Evolutionary conservation across 2,797 vertebrate genomes (phyloP).

Genomic region (Phrynocephalus guinanensis): DNA sequence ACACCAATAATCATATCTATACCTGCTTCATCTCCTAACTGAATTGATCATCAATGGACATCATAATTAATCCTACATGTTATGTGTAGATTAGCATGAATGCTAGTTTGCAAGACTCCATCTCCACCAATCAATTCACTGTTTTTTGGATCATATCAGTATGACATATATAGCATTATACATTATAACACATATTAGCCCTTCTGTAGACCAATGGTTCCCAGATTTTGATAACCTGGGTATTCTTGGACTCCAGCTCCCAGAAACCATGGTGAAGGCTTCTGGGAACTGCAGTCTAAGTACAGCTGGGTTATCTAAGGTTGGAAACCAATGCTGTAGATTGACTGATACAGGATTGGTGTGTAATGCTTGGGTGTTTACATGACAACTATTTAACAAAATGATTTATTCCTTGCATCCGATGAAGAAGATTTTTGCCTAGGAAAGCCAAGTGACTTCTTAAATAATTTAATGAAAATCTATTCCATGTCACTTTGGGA

Average conservation of each 20-base stretch:
- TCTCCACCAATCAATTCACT: background rate
- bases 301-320: too few species aligned
- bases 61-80: background rate
- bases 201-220: too few species aligned
- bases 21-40: background rate
- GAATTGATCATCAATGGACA: slow-evolving; percentile 5
- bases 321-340: too few species aligned
- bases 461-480: background rate
- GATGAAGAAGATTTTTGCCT: background rate
- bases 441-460: background rate
- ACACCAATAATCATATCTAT: background rate
- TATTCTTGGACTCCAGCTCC: too few species aligned
- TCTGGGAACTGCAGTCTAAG: too few species aligned
- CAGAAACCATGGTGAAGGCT: too few species aligned
- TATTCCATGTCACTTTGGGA: too few species aligned
- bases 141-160: background rate
- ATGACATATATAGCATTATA: background rate
- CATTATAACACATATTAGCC: background rate
- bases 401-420: background rate
- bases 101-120: background rate
- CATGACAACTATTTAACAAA: too few species aligned
- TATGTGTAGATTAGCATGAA: background rate
- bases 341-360: too few species aligned
- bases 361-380: too few species aligned
- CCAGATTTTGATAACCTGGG: too few species aligned